Evolutionary conservation across 2,888 invertebrate genomes (phyloP).

Genomic region (Drosophila anceps): DNA sequence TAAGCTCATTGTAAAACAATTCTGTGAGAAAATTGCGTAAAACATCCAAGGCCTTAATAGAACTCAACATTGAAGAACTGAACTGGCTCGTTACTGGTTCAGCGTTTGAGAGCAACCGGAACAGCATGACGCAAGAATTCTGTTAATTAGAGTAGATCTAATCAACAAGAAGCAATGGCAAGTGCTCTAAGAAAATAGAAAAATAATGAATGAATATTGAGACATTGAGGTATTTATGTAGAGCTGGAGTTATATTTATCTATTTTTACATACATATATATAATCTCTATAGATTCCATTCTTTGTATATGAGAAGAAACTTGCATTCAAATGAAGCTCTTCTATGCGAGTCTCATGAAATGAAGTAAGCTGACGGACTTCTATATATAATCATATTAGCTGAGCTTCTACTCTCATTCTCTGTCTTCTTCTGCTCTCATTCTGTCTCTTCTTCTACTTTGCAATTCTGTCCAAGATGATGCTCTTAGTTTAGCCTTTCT

Average conservation of each 20-base stretch:
- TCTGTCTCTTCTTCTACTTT: neutral
- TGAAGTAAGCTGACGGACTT: neutral
- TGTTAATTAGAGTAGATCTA: conserved; percentile 20
- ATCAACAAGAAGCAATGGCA: conserved; percentile 5
- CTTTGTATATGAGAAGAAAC: neutral
- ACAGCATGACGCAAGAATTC: conserved; percentile 13
- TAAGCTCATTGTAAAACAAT: conserved; percentile 36
- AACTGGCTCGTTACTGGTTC: conserved; percentile 3
- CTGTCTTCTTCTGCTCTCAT: neutral
- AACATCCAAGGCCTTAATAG: conserved; percentile 30
- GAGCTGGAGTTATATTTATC: neutral
- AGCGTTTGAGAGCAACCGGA: neutral
- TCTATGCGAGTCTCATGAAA: neutral
- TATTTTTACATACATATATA: no score
- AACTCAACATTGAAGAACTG: conserved; percentile 17
- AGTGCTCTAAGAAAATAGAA: neutral
- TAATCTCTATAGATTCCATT: neutral
- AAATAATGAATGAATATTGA: neutral
- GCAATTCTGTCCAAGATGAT: neutral
- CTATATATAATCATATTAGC: neutral
- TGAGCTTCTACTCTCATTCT: neutral
- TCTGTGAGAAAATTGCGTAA: conserved; percentile 72
- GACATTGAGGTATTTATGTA: neutral
- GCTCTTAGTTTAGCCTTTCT: neutral
- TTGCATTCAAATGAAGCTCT: neutral